A percentile compares a stretch with the other conserved stretches of the same genome.
phyloP scores from a whole-genome alignment of 2,888 invertebrate genomes.

The Aphidius colemani region DNA sequence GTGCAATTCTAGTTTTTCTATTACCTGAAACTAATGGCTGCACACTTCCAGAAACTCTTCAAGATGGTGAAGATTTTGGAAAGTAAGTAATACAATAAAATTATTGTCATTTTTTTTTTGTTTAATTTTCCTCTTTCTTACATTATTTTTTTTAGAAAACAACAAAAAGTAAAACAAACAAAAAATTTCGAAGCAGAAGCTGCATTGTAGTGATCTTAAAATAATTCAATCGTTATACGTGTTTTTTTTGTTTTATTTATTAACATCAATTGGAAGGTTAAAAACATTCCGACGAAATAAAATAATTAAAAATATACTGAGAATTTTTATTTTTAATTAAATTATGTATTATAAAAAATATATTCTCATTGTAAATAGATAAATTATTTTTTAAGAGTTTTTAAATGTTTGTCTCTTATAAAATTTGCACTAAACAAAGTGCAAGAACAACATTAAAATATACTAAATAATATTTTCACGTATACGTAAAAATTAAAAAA shows the following conservation, averaged over 20 bases:
- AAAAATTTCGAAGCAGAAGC: slow-evolving; percentile 44
- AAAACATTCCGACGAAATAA: not conserved
- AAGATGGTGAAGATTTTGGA: slow-evolving; percentile 75
- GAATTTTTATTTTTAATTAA: slow-evolving; percentile 13
- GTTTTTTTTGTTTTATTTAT: slow-evolving; percentile 27
- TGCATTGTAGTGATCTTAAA: slow-evolving; percentile 37
- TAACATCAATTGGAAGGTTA: not conserved
- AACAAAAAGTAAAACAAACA: slow-evolving; percentile 33
- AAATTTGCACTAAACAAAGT: no score
- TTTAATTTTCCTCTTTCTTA: slow-evolving; percentile 10
- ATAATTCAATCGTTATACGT: slow-evolving; percentile 43
- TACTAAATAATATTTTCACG: no score
- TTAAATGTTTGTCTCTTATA: not conserved
- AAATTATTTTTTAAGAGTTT: slow-evolving; percentile 37
- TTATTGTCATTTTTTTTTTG: slow-evolving; percentile 1
- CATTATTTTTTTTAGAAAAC: slow-evolving; percentile 13
- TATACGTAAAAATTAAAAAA: no score
- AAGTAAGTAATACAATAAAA: slow-evolving; percentile 49
- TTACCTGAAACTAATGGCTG: slow-evolving; percentile 81
- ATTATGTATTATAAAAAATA: slow-evolving; percentile 27
- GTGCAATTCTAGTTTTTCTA: slow-evolving; percentile 69
- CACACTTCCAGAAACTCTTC: slow-evolving; percentile 77
- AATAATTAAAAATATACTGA: not conserved
- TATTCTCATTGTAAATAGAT: slow-evolving; percentile 41
- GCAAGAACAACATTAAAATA: no score